Conservation (phyloP, 92 coral and sea anemone species). For the Phenganax stokvisi region DNA sequence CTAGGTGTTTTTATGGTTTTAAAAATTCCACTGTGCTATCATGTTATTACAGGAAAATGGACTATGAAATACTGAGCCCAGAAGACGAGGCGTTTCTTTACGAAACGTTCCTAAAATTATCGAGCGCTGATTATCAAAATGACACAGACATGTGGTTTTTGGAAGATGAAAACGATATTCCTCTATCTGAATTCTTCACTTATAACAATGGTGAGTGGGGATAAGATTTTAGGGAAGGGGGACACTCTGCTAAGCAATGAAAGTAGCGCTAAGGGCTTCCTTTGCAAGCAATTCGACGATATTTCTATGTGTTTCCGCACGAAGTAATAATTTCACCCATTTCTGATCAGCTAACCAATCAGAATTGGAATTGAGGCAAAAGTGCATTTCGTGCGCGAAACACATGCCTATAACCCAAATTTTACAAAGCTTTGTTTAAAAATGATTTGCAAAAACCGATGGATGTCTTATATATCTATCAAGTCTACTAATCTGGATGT, state of each 20-base stretch:
- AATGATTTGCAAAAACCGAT: too few species aligned
- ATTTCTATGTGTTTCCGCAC: not conserved
- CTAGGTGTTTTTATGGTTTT: too few species aligned
- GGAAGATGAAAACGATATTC: conserved; percentile 21
- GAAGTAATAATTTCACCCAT: not conserved
- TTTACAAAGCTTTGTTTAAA: too few species aligned
- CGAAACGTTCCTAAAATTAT: conserved; percentile 19
- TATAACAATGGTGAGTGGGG: conserved; percentile 22
- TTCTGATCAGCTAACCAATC: not conserved
- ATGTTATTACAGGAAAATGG: not conserved
- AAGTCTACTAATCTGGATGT: too few species aligned
- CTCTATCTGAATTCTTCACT: conserved; percentile 6
- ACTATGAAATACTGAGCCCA: not conserved
- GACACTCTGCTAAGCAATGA: not conserved
- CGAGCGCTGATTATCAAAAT: not conserved
- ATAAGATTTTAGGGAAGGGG: not conserved
- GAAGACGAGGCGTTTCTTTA: conserved; percentile 28
- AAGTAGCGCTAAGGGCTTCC: too few species aligned
- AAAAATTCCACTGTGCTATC: too few species aligned
- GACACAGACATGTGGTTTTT: not conserved
- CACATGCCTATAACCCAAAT: too few species aligned
- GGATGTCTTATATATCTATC: too few species aligned
- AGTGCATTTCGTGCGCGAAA: too few species aligned
- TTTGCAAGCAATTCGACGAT: too few species aligned
- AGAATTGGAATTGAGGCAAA: not conserved